A percentile compares a stretch with the other conserved stretches of the same genome.
These are phyloP conservation scores for Rugalucina vietnamica DNA, from an alignment of 2,888 invertebrate species.

Conservation along the genomic window DNA sequence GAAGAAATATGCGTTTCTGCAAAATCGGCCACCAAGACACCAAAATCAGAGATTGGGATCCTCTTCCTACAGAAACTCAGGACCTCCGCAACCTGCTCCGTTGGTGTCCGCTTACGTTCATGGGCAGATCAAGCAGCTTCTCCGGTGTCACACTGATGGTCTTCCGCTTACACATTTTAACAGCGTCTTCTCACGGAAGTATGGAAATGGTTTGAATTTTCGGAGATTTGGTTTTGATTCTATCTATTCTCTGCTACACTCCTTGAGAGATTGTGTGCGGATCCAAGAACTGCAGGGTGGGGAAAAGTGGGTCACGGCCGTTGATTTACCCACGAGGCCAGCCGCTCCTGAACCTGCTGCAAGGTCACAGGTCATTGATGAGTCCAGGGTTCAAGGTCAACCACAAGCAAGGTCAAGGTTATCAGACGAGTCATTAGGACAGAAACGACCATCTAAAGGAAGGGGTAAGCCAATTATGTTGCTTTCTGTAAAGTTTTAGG, in stretches of 20 bases:
- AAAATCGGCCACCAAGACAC: conserved; percentile 10
- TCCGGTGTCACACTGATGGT: conserved; percentile 65
- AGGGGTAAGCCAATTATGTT: too few species aligned
- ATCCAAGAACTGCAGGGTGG: conserved; percentile 62
- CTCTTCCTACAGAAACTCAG: background rate
- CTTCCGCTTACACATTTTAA: conserved; percentile 66
- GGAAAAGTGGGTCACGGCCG: conserved; percentile 58
- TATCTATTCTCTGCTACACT: conserved; percentile 63
- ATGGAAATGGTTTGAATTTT: conserved; percentile 65
- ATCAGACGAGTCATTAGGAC: background rate
- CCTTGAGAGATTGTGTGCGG: conserved; percentile 63
- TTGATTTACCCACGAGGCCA: background rate
- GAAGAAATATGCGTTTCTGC: conserved; percentile 65
- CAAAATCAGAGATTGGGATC: background rate
- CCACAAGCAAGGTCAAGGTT: background rate
- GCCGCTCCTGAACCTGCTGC: background rate
- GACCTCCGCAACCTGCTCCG: conserved; percentile 33
- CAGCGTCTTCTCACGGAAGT: conserved; percentile 66
- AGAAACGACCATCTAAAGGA: conserved; percentile 43
- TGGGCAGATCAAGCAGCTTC: conserved; percentile 64
- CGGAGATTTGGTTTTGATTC: conserved; percentile 65
- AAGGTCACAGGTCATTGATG: background rate
- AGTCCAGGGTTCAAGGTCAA: background rate
- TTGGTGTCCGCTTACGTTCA: conserved; percentile 64
- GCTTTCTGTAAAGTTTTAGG: too few species aligned